Evolutionary conservation across 2,797 vertebrate genomes (phyloP).

Genomic region (Enteromius radiatus): DNA sequence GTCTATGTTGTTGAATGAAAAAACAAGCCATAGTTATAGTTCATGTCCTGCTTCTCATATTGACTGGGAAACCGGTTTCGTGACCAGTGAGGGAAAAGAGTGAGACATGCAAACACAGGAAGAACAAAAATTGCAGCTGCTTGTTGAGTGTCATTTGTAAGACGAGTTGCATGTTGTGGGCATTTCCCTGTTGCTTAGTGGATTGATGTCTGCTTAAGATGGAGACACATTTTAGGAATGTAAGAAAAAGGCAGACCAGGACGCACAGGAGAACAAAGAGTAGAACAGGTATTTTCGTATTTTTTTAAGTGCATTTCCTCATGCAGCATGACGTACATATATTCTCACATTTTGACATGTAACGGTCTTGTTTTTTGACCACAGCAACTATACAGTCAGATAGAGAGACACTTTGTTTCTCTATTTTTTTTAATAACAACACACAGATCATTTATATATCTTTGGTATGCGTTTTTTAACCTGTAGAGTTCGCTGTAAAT

Average conservation of each 20-base stretch:
- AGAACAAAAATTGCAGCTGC: slow-evolving; percentile 13
- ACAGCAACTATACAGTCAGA: background rate
- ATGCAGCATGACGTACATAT: background rate
- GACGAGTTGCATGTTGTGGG: background rate
- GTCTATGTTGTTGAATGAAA: background rate
- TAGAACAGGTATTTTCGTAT: slow-evolving; percentile 65
- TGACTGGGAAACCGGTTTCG: slow-evolving; percentile 52
- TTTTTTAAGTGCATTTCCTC: background rate
- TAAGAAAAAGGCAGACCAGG: slow-evolving; percentile 3
- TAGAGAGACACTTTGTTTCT: background rate
- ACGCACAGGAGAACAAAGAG: slow-evolving; percentile 39
- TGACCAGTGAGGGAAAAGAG: slow-evolving; percentile 53
- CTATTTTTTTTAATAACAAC: background rate
- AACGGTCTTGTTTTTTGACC: background rate
- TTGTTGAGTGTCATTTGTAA: background rate
- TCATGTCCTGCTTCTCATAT: slow-evolving; percentile 32
- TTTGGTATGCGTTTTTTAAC: background rate
- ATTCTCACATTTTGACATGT: background rate
- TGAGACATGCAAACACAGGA: slow-evolving; percentile 49
- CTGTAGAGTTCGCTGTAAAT: background rate
- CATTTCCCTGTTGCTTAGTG: background rate
- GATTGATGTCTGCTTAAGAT: background rate
- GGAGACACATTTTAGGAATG: slow-evolving; percentile 25
- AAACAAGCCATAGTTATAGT: background rate
- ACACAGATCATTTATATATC: background rate